Percentiles rank a stretch among this genome's conserved stretches.
Evolutionary conservation across 2,113 vertebrate genomes (phyloP).

Genomic region (Romanogobio albipinnatus): DNA sequence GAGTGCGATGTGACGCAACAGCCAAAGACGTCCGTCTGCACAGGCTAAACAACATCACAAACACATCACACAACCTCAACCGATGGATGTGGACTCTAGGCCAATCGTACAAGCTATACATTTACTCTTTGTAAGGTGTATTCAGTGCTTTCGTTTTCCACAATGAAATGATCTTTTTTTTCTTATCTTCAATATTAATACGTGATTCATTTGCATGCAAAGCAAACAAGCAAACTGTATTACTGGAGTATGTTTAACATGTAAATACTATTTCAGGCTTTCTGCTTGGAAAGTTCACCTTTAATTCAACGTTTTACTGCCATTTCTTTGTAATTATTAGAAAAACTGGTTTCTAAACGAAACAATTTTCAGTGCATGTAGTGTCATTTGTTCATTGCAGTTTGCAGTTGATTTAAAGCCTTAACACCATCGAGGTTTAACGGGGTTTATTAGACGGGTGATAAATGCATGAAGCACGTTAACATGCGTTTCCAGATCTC

Average conservation of each 20-base stretch:
- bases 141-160: not conserved
- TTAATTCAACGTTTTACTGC: too few species aligned
- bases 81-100: too few species aligned
- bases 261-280: too few species aligned
- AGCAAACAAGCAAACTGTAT: not conserved
- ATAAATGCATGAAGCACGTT: not conserved
- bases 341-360: too few species aligned
- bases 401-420: not conserved
- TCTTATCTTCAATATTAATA: not conserved
- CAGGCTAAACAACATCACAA: not conserved
- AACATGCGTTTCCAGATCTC: not conserved
- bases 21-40: not conserved
- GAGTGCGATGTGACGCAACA: conserved; percentile 13
- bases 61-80: not conserved
- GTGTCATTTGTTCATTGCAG: not conserved
- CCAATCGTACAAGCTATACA: not conserved
- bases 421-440: not conserved
- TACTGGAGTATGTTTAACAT: too few species aligned
- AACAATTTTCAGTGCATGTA: not conserved
- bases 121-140: not conserved
- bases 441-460: not conserved
- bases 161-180: not conserved
- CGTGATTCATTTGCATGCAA: not conserved
- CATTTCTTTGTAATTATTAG: too few species aligned
- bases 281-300: too few species aligned